These are phyloP conservation scores for Drosophila baimaii DNA, from an alignment of 1,140 invertebrate species.

Conservation along the genomic window DNA sequence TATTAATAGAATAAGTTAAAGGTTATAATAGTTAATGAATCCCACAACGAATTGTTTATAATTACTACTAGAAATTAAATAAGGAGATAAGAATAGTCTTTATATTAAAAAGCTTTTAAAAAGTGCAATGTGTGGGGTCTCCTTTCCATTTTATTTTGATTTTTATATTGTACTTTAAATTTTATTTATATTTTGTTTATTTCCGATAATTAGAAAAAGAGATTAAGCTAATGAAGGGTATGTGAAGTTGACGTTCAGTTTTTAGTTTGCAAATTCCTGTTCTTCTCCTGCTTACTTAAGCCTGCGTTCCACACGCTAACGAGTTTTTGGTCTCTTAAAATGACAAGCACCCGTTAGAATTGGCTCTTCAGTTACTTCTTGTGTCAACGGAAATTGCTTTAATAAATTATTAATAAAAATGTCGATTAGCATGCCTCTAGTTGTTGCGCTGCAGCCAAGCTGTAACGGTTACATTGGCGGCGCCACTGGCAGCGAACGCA, in stretches of 20 bases:
- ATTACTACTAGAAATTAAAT: not conserved
- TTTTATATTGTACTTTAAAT: not conserved
- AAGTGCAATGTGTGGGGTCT: too few species aligned
- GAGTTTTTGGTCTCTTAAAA: conserved; percentile 44
- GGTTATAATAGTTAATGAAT: too few species aligned
- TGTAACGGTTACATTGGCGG: conserved; percentile 52
- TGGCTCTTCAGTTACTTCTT: conserved; percentile 32
- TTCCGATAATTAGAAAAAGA: too few species aligned
- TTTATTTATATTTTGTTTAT: not conserved
- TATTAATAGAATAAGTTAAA: too few species aligned
- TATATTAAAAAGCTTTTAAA: too few species aligned
- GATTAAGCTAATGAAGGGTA: not conserved
- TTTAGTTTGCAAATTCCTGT: not conserved
- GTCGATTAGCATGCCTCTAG: conserved; percentile 61
- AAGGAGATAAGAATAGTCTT: not conserved
- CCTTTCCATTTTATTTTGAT: too few species aligned
- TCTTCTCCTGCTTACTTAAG: not conserved
- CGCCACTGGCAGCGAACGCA: conserved; percentile 29
- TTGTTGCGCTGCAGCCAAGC: conserved; percentile 16
- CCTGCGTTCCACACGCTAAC: conserved; percentile 34
- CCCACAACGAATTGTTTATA: not conserved
- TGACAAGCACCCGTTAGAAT: conserved; percentile 70
- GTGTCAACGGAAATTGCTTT: conserved; percentile 72
- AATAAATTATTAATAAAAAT: conserved; percentile 79
- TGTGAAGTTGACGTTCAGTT: not conserved